Conservation (phyloP, 2,797 vertebrate genomes). For the Sebastiscus tertius region DNA sequence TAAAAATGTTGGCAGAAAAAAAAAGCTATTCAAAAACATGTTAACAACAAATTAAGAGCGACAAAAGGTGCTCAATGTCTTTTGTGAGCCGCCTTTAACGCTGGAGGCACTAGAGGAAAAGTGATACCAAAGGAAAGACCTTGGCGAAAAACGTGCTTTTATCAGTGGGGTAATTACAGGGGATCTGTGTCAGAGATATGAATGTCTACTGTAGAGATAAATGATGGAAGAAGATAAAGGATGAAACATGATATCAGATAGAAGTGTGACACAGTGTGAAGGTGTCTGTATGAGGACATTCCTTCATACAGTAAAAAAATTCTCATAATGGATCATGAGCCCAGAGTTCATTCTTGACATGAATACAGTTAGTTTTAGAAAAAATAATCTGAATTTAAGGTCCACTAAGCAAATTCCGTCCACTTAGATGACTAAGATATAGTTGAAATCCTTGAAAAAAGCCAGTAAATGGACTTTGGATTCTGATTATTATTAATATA, state of each 20-base stretch:
- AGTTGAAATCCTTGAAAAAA: neutral
- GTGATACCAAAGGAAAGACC: neutral
- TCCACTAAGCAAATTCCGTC: neutral
- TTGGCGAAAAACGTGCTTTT: neutral
- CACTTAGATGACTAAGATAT: neutral
- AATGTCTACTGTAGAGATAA: neutral
- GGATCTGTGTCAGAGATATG: constrained; percentile 4
- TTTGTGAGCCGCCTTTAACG: neutral
- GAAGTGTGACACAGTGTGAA: neutral
- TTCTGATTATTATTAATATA: neutral
- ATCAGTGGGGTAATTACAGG: constrained; percentile 1
- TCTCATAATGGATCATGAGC: neutral
- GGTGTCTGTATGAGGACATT: neutral
- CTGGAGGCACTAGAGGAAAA: neutral
- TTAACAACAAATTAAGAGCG: neutral
- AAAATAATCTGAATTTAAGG: neutral
- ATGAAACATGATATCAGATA: neutral
- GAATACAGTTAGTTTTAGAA: neutral
- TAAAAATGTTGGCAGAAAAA: neutral
- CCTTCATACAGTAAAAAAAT: neutral
- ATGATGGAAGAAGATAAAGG: neutral
- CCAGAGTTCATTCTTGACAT: neutral
- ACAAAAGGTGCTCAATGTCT: neutral
- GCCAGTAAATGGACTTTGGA: neutral
- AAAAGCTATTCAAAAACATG: neutral